A percentile compares a stretch with the other conserved stretches of the same genome.
These are phyloP conservation scores for Perdita meconis DNA, from an alignment of 2,888 invertebrate genomes.

Conservation along the genomic window DNA sequence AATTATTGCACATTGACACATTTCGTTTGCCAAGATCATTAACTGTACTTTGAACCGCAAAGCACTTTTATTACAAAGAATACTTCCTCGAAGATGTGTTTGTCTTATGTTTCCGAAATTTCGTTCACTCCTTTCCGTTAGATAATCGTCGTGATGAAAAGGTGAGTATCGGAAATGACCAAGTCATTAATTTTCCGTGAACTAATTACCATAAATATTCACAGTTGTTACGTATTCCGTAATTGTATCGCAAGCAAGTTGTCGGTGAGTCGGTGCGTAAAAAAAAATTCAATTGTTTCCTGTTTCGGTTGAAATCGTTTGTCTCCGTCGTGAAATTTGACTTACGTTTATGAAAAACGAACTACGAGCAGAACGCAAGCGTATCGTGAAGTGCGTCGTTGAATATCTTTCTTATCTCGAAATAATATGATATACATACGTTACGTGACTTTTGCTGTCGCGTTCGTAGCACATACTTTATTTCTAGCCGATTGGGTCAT, in stretches of 20 bases:
- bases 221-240: background rate
- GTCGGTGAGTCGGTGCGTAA: conserved; percentile 11
- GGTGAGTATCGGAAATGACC: conserved; percentile 11
- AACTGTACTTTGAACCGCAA: background rate
- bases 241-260: background rate
- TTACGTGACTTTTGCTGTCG: background rate
- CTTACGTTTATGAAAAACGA: too few species aligned
- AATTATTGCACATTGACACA: conserved; percentile 2
- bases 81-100: too few species aligned
- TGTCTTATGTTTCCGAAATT: conserved; percentile 1
- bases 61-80: conserved; percentile 18
- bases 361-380: background rate
- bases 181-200: background rate
- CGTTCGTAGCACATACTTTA: background rate
- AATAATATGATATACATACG: conserved; percentile 1
- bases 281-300: conserved; percentile 13
- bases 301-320: too few species aligned
- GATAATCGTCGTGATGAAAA: background rate
- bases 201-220: conserved; percentile 2
- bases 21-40: background rate
- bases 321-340: too few species aligned
- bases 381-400: background rate
- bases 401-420: background rate
- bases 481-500: background rate
- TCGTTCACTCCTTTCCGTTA: background rate